Base-by-base conservation (phyloP, 2,797 vertebrate species). In the Leptoclinus maculatus region DNA sequence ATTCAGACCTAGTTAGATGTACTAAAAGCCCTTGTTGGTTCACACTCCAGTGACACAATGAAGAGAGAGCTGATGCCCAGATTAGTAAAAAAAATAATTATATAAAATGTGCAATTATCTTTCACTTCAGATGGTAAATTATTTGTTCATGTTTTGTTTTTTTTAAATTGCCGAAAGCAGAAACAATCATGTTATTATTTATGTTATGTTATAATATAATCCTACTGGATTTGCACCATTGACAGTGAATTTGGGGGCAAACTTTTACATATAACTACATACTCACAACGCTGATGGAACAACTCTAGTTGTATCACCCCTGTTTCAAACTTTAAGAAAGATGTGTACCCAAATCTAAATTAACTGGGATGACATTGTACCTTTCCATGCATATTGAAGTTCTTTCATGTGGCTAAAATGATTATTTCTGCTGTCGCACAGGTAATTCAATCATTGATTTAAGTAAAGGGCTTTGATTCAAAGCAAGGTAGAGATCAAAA, bases 401-500 rank as follows among this genome's bases (percentile, higher is more conserved):
- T 36, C 67, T 76, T 85, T 77, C 41, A 78, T 83, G 76, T 76
- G 63, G 49, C 47, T 63, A 47, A 66, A 83, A 77, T 83, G 2
- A 78, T 66, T 80, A 60, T 75, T 63, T 77, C 66, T 76, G 34
- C 70, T 59, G 45, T 68, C 14, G 39, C 43, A 74, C 58, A 66
- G 53, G 70, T 77, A 74, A 77, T 76, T 88, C 41, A 80, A 66
- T 81, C 57, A 80, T 68, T 77, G 66, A 83, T 87, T 83, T 45
- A 79, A 82, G 74, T 34, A 45, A 68, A 79, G 23, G 45, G 43
- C 83, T 87, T 76, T 81, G 76, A 85, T 77, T 78, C 54, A 85
- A 83, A 84, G 76, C n/a, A 32, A 49, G 1, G 53, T 7, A 51
- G 59, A 69, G 71, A 85, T 87, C 70, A 81, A 86, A 29, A 84